phyloP scores from a whole-genome alignment of 2,113 vertebrate species.

The Prionailurus bengalensis region DNA sequence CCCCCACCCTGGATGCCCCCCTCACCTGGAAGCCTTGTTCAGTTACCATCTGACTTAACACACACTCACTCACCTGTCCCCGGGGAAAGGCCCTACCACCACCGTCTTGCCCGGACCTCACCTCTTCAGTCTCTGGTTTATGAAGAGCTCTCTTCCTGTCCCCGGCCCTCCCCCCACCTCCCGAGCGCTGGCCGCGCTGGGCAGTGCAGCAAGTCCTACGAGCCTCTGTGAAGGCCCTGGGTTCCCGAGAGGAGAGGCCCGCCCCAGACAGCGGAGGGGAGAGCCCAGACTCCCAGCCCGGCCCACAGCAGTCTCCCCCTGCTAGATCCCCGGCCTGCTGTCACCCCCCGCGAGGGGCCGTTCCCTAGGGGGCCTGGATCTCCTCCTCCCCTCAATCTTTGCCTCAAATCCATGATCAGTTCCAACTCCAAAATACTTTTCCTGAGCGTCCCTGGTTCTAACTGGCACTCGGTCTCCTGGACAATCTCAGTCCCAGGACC shows the following conservation, averaged over 20 bases:
- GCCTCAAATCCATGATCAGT: fast-evolving
- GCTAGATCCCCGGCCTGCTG: background rate
- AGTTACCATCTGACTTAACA: background rate
- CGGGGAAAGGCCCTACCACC: background rate
- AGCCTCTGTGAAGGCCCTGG: background rate
- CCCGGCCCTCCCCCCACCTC: background rate
- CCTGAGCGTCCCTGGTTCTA: background rate
- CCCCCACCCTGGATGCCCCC: too few relatives aligned
- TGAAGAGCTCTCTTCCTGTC: background rate
- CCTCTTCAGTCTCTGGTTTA: background rate
- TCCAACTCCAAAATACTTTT: background rate
- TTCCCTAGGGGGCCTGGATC: fast-evolving
- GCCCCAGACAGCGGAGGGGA: background rate
- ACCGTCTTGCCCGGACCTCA: background rate
- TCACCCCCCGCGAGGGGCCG: background rate
- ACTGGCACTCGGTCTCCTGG: background rate
- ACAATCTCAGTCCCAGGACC: background rate
- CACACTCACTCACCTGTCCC: background rate
- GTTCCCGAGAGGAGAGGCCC: background rate
- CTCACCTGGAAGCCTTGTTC: background rate
- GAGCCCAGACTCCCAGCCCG: background rate
- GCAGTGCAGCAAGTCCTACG: background rate
- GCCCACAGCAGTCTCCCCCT: background rate
- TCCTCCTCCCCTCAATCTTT: background rate
- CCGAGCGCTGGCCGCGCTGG: too few relatives aligned